These are phyloP conservation scores for Dione vanillae DNA, from an alignment of 2,888 invertebrate genomes.

Conservation along the genomic window DNA sequence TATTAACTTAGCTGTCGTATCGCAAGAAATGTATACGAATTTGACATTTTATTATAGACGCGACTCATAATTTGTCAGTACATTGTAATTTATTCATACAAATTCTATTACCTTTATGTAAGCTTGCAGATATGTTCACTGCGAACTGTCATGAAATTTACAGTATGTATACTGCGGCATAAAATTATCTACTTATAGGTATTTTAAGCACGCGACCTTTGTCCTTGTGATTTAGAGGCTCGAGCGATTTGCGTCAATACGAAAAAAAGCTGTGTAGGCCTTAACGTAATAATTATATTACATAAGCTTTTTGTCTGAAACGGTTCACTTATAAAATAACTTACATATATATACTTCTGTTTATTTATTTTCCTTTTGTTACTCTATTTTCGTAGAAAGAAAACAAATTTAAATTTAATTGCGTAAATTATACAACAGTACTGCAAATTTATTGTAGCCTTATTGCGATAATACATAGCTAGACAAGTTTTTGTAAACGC, in stretches of 20 bases:
- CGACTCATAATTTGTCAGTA: background rate
- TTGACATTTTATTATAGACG: constrained; percentile 2
- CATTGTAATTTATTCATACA: constrained; percentile 11
- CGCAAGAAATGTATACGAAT: constrained; percentile 1
- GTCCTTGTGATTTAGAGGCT: constrained; percentile 48
- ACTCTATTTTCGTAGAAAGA: background rate
- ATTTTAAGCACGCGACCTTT: constrained; percentile 48
- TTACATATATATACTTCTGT: too few species aligned
- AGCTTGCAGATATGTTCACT: constrained; percentile 36
- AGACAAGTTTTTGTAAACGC: constrained; percentile 40
- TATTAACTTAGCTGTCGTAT: constrained; percentile 2
- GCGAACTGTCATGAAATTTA: constrained; percentile 47
- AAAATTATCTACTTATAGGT: constrained; percentile 43
- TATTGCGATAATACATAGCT: constrained; percentile 35
- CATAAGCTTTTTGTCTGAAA: background rate
- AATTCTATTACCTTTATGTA: constrained; percentile 30
- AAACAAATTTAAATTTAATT: background rate
- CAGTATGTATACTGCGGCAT: constrained; percentile 47
- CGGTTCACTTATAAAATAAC: too few species aligned
- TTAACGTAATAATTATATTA: background rate
- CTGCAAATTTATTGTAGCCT: constrained; percentile 37
- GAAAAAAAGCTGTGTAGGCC: constrained; percentile 13
- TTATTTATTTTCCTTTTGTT: background rate
- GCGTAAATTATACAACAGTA: constrained; percentile 14
- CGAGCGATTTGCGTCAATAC: constrained; percentile 30